phyloP scores from a whole-genome alignment of 1,140 invertebrate genomes.

The Drosophila orosa region DNA sequence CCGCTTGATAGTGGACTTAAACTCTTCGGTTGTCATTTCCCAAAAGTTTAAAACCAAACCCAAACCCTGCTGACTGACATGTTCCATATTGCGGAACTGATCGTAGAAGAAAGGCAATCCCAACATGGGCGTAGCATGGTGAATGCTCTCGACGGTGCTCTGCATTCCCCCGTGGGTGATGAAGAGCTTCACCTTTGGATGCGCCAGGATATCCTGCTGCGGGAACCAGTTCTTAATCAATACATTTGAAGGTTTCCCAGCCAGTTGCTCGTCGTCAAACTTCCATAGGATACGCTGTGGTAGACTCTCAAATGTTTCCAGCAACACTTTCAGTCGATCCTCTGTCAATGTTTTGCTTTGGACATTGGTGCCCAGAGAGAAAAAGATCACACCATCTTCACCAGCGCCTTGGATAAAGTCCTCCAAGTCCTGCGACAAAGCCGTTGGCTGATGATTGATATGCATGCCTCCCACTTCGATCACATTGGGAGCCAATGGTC shows the following conservation, averaged over 20 bases:
- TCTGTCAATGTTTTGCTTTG: slow-evolving; percentile 85
- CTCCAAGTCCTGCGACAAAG: slow-evolving; percentile 78
- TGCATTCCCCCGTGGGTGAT: slow-evolving; percentile 86
- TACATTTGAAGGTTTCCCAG: slow-evolving; percentile 86
- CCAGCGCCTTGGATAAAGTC: slow-evolving; percentile 85
- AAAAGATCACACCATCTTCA: slow-evolving; percentile 86
- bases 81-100: slow-evolving; percentile 55
- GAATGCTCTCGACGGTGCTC: slow-evolving; percentile 84
- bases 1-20: slow-evolving; percentile 2
- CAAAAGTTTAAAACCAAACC: slow-evolving; percentile 60
- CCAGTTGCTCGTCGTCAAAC: slow-evolving; percentile 79
- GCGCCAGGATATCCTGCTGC: slow-evolving; percentile 85
- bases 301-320: slow-evolving; percentile 38
- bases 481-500: slow-evolving; percentile 67
- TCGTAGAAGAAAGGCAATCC: slow-evolving; percentile 60
- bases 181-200: slow-evolving; percentile 84
- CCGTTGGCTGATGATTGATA: slow-evolving; percentile 70
- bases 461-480: slow-evolving; percentile 86
- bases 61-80: slow-evolving; percentile 85
- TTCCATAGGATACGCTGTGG: slow-evolving; percentile 85
- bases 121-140: slow-evolving; percentile 50
- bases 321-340: slow-evolving; percentile 74
- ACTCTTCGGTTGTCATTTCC: slow-evolving; percentile 19
- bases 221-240: slow-evolving; percentile 86
- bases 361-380: slow-evolving; percentile 86